Base-by-base conservation (phyloP, 2,888 invertebrate genomes). In the Tipula vernalis region DNA sequence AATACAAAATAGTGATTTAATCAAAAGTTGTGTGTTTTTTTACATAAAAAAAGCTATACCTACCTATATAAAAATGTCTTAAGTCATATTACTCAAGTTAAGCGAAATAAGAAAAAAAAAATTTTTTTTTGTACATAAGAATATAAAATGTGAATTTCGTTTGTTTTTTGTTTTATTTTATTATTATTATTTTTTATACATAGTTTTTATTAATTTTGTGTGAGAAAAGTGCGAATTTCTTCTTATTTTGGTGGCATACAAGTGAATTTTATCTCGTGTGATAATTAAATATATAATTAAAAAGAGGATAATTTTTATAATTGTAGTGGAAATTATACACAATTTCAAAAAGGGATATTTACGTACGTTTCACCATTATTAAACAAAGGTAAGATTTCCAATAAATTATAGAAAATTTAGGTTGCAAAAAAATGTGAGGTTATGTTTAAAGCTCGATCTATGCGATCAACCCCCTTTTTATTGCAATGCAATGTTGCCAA, bases 141-240 rank as follows among this genome's bases (percentile, higher is more conserved):
- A 71, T 71, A 28, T 71, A 71, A 71, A 71, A 71, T 71, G 71
- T 71, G 71, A 71, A 71, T 71, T 71, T 71, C 71, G 28, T 71
- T 71, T 71, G 71, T 71, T 71, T 71, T 71, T 71, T 71, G 71
- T 71, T 71, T 71, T 71, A 71, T 71, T 71, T 71, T 71, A 71
- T 71, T 28, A 71, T 71, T 71, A 71, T 71, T 71, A 71, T 12
- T 28, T 57, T 57, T 15, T 57, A 57, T 57, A 44, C 15, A 57
- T 57, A 15, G n/a, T 57, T 57, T 71, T 28, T 71, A 71, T 28
- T 18, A 71, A 28, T 71, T 28, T 71, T 71, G 10, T 71, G 71
- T 71, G 71, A 28, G 28, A 71, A 51, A 71, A 71, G 71, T 71
- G 71, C 18, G 71, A 71, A 71, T 71, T 28, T 71, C 10, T 71